A percentile compares a stretch with the other conserved stretches of the same genome.
Evolutionary conservation across 2,888 invertebrate genomes (phyloP).

Genomic region (Plutella xylostella): DNA sequence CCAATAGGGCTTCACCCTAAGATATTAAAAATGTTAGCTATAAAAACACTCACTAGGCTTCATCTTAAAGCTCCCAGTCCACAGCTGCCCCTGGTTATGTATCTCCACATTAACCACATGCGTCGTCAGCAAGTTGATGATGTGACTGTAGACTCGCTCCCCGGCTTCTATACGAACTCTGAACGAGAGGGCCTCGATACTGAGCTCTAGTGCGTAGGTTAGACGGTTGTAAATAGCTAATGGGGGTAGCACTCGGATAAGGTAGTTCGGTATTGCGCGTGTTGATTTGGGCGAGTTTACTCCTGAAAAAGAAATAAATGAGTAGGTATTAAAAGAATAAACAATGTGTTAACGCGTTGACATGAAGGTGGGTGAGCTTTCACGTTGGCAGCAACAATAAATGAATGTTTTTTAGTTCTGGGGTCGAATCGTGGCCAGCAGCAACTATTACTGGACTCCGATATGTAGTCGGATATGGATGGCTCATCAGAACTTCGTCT

Average conservation of each 20-base stretch:
- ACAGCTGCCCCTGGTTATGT: slow-evolving; percentile 75
- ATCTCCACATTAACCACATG: slow-evolving; percentile 60
- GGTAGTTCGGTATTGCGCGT: slow-evolving; percentile 76
- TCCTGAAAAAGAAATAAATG: slow-evolving; percentile 26
- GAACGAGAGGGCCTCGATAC: slow-evolving; percentile 47
- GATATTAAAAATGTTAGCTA: background rate
- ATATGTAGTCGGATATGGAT: too few species aligned
- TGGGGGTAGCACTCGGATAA: slow-evolving; percentile 79
- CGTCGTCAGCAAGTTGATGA: slow-evolving; percentile 71
- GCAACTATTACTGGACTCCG: too few species aligned
- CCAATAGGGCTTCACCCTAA: too few species aligned
- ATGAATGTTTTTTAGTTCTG: too few species aligned
- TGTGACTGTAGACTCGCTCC: slow-evolving; percentile 77
- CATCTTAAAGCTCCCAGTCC: slow-evolving; percentile 78
- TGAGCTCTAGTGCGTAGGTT: slow-evolving; percentile 75
- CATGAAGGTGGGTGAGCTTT: too few species aligned
- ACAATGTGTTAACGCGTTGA: too few species aligned
- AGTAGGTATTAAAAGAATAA: background rate
- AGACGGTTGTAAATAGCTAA: slow-evolving; percentile 81
- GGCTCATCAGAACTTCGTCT: too few species aligned
- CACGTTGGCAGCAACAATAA: too few species aligned
- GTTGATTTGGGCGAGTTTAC: slow-evolving; percentile 47
- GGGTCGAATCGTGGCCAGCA: too few species aligned
- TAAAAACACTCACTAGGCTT: slow-evolving; percentile 56
- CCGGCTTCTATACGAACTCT: slow-evolving; percentile 76